These are phyloP conservation scores for Unio delphinus DNA, from an alignment of 2,888 invertebrate species.

Conservation along the genomic window DNA sequence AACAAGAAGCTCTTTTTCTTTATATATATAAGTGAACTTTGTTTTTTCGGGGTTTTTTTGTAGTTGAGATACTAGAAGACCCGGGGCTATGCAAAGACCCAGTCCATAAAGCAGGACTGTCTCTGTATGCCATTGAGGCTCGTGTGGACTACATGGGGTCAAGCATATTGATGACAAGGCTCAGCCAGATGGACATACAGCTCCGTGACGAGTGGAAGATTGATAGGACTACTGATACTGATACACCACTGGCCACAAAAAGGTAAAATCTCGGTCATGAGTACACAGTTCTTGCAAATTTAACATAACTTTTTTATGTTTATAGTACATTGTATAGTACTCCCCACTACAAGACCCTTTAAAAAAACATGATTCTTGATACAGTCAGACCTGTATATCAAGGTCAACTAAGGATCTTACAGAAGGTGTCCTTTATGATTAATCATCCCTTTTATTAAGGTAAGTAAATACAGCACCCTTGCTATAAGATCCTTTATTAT, in stretches of 20 bases:
- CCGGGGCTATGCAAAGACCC: slow-evolving; percentile 91
- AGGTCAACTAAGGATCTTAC: too few species aligned
- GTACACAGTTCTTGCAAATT: background rate
- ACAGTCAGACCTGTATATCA: too few species aligned
- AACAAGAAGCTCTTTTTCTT: too few species aligned
- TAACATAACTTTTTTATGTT: too few species aligned
- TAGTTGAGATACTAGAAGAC: slow-evolving; percentile 91
- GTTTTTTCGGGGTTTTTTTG: slow-evolving; percentile 29
- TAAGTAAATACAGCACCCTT: too few species aligned
- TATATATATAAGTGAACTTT: background rate
- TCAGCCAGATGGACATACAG: slow-evolving; percentile 85
- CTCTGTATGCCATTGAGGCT: slow-evolving; percentile 88
- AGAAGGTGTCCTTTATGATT: too few species aligned
- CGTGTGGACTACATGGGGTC: slow-evolving; percentile 98
- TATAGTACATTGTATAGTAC: too few species aligned
- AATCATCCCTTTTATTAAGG: too few species aligned
- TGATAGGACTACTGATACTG: slow-evolving; percentile 70
- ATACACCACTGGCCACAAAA: slow-evolving; percentile 77
- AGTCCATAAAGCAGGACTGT: slow-evolving; percentile 83
- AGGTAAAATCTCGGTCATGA: slow-evolving; percentile 69
- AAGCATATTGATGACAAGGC: slow-evolving; percentile 91
- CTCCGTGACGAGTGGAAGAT: slow-evolving; percentile 92
- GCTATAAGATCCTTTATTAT: too few species aligned
- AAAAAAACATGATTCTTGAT: too few species aligned
- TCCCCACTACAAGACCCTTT: too few species aligned